phyloP scores from a whole-genome alignment of 2,888 invertebrate genomes.

The Zaprionus lineosus region DNA sequence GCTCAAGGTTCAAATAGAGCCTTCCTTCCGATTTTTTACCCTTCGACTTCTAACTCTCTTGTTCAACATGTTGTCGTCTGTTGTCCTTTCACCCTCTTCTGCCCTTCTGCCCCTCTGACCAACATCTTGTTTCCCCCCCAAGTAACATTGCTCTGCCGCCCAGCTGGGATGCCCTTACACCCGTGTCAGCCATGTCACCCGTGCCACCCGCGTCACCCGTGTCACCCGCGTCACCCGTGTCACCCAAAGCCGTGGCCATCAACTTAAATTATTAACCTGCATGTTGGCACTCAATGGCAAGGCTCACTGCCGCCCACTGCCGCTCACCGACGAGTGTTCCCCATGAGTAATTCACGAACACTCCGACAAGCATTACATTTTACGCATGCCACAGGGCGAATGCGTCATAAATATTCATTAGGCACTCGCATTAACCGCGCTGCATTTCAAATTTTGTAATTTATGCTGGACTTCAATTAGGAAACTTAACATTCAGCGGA shows the following conservation, averaged over 20 bases:
- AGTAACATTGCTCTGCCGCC: not conserved
- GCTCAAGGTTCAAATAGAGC: no score
- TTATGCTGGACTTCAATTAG: not conserved
- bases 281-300: constrained; percentile 46
- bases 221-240: no score
- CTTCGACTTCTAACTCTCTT: constrained; percentile 6
- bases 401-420: constrained; percentile 63
- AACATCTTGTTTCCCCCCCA: not conserved
- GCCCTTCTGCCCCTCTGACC: not conserved
- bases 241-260: constrained; percentile 26
- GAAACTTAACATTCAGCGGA: not conserved
- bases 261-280: constrained; percentile 59
- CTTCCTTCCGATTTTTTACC: not conserved
- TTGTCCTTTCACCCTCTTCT: not conserved
- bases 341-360: constrained; percentile 50
- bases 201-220: no score
- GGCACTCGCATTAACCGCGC: constrained; percentile 46
- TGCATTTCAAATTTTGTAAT: not conserved
- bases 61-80: not conserved
- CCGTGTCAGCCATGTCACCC: no score
- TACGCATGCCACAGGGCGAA: constrained; percentile 37
- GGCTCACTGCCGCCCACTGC: constrained; percentile 42
- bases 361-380: constrained; percentile 54
- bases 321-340: constrained; percentile 33
- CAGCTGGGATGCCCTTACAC: no score